Evolutionary conservation across 1,140 invertebrate genomes (phyloP), one percentile per base, ranked within the genome.

Genomic region (Aporrectodea caliginosa): DNA sequence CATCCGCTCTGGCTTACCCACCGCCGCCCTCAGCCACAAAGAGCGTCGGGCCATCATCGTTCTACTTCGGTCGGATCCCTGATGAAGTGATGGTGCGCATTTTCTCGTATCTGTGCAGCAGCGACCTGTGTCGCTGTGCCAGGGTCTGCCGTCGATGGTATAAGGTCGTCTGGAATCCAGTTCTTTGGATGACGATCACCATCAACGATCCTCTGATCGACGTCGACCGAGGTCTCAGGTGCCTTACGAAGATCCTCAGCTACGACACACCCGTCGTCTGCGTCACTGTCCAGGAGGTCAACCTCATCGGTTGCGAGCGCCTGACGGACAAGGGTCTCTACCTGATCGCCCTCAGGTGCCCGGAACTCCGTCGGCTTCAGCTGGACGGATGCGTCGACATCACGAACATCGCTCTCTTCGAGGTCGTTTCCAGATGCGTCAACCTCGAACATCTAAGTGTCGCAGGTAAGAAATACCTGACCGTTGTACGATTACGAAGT

Each of bases 141-240:
- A 90, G 93, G 16, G 94, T 96, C 0, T 96, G 94, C 84, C 88
- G 93, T 32, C 84, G 89, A 58, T 95, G 95, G 90, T 93, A 94
- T 86, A 90, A 92, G 70, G 90, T 96, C 30, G 93, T 92, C 22
- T 95, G 94, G 94, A 92, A 93, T 16, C 93, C 93, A 1, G 27
- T 88, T 0, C 88, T 95, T 0, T 95, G 94, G 94, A 90, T 91
- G 77, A 90, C 89, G 30, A 92, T 94, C 69, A 90, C 89, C 1
- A 86, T 94, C 35, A 89, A 90, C 58, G 35, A 75, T 31, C 35
- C 69, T 33, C 35, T 22, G 12, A 92, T 92, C 43, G 91, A 92
- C 81, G 92, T 92, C 0, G 93, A 94, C 87, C 90, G 91, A 84
- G 91, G 93, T 77, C 86, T 94, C 84, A 90, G 92, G 86, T 90